These are phyloP conservation scores for Rhinolophus sinicus DNA, from an alignment of 2,113 vertebrate species.

Conservation along the genomic window DNA sequence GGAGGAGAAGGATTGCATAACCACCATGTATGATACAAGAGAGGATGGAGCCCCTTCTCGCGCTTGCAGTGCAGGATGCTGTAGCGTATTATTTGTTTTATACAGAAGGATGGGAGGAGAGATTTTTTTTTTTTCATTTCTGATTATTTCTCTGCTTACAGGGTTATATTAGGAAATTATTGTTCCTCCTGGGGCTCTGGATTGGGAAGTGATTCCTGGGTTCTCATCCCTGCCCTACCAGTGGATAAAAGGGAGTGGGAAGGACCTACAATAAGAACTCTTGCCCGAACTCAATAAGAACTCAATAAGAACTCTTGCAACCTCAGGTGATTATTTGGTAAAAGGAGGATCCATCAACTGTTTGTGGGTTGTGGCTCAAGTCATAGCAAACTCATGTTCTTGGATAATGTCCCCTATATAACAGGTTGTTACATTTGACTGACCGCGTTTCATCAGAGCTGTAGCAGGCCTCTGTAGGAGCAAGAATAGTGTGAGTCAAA, in stretches of 20 bases:
- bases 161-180: neutral
- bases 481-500: neutral
- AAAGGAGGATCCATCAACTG: neutral
- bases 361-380: neutral
- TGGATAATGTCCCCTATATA: neutral
- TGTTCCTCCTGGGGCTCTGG: neutral
- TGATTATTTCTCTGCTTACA: neutral
- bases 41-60: constrained; percentile 54
- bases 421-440: neutral
- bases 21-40: constrained; percentile 78
- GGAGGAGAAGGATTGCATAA: constrained; percentile 82
- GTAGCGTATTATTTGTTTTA: constrained; percentile 77
- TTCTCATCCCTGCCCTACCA: neutral
- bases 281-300: no score
- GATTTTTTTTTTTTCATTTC: neutral
- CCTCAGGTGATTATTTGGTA: neutral
- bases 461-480: neutral
- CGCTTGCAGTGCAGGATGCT: neutral
- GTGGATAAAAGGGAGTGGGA: neutral
- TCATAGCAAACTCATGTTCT: neutral
- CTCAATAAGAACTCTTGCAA: no score
- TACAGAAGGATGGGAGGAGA: neutral
- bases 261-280: neutral
- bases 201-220: neutral
- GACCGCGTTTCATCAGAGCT: neutral